phyloP scores from a whole-genome alignment of 2,797 vertebrate species.

The Melopsittacus undulatus region DNA sequence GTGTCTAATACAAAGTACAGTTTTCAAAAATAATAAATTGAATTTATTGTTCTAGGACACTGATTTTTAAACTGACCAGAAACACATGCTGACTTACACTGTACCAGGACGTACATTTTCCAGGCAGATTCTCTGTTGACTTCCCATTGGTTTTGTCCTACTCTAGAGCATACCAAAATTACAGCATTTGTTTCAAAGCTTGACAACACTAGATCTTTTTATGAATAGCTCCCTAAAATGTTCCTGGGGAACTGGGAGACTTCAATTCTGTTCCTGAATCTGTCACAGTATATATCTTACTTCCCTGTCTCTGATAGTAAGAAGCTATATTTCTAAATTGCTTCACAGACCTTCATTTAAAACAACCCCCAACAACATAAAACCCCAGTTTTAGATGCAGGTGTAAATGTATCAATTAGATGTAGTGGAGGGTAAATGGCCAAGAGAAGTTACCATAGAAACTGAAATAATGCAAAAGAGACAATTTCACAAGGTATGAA shows the following conservation, averaged over 20 bases:
- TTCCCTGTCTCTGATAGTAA: background rate
- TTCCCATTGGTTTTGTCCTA: background rate
- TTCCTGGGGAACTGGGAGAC: background rate
- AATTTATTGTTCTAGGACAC: background rate
- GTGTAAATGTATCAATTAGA: background rate
- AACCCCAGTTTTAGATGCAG: background rate
- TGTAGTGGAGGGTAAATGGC: background rate
- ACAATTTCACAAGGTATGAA: background rate
- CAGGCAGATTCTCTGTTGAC: background rate
- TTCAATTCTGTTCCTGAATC: background rate
- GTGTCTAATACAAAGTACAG: rapidly evolving
- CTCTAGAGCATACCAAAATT: background rate
- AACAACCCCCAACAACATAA: background rate
- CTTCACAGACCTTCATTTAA: background rate
- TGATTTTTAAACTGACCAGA: background rate
- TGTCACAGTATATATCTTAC: background rate
- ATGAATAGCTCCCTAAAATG: background rate
- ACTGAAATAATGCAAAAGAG: background rate
- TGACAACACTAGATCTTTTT: background rate
- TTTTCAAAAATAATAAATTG: background rate
- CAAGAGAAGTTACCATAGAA: background rate
- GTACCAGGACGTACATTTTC: background rate
- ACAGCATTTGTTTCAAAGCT: background rate
- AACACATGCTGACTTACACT: background rate
- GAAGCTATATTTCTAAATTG: background rate